Evolutionary conservation across 2,888 invertebrate species (phyloP).

Genomic region (Osedax frankpressi): DNA sequence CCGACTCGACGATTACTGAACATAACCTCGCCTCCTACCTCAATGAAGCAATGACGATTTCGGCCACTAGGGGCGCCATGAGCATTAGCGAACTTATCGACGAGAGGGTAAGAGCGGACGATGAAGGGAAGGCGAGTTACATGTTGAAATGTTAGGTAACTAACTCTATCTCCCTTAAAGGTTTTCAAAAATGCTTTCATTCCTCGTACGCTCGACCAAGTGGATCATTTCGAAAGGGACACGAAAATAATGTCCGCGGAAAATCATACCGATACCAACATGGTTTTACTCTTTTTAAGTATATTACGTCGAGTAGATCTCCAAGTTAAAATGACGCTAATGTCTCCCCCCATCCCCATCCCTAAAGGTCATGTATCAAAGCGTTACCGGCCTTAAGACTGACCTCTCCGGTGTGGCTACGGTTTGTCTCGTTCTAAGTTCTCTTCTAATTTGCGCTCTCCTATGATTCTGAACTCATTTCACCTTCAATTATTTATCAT

Average conservation of each 20-base stretch:
- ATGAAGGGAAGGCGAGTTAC: neutral
- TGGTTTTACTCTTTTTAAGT: too few relatives aligned
- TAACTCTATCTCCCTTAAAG: too few relatives aligned
- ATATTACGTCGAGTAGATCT: too few relatives aligned
- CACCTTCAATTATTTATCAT: too few relatives aligned
- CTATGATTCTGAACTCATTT: too few relatives aligned
- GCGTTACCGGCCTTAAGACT: slow-evolving; percentile 25
- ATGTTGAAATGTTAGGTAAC: too few relatives aligned
- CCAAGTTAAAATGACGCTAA: too few relatives aligned
- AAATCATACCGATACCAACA: neutral
- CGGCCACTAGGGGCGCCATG: slow-evolving; percentile 23
- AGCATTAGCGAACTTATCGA: neutral
- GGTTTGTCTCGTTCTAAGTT: too few relatives aligned
- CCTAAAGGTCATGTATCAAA: slow-evolving; percentile 25
- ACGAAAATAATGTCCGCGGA: slow-evolving; percentile 59
- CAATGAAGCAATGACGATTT: slow-evolving; percentile 35
- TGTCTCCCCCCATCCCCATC: too few relatives aligned
- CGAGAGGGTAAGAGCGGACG: slow-evolving; percentile 58
- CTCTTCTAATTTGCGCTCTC: too few relatives aligned
- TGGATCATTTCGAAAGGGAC: slow-evolving; percentile 57
- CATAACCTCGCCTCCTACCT: slow-evolving; percentile 58
- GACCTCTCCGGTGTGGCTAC: slow-evolving; percentile 25
- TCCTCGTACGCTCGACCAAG: slow-evolving; percentile 79
- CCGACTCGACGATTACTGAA: slow-evolving; percentile 71
- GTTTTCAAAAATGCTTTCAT: slow-evolving; percentile 82